phyloP scores from a whole-genome alignment of 2,113 vertebrate species.

The Seriola aureovittata region DNA sequence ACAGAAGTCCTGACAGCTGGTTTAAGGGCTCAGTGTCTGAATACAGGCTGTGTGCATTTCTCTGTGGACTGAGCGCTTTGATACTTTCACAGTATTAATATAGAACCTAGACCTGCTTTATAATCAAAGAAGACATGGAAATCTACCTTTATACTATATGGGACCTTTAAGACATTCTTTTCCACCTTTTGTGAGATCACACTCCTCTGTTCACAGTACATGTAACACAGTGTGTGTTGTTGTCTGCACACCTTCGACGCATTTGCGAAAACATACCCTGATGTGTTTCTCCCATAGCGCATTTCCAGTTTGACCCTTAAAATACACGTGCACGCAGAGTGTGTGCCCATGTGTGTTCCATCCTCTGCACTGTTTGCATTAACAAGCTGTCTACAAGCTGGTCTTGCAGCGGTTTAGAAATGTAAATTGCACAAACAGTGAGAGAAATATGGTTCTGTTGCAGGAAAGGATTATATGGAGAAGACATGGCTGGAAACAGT shows the following conservation, averaged over 20 bases:
- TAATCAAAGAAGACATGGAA: too few species aligned
- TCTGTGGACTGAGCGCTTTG: too few species aligned
- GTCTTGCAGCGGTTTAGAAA: too few species aligned
- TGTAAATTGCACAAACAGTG: background rate
- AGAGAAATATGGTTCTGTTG: background rate
- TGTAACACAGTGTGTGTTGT: background rate
- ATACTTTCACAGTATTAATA: too few species aligned
- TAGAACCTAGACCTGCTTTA: too few species aligned
- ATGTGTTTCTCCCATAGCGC: background rate
- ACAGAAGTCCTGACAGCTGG: too few species aligned
- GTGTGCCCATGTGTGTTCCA: background rate
- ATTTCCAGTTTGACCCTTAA: conserved; percentile 12
- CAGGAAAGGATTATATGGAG: conserved; percentile 3
- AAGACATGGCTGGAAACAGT: background rate
- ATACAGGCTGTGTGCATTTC: too few species aligned
- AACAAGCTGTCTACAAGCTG: background rate
- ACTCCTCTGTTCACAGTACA: background rate
- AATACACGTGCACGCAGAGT: background rate
- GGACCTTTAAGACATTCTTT: background rate
- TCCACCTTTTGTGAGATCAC: background rate
- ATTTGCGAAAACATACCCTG: background rate
- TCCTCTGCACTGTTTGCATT: background rate
- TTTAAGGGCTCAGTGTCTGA: too few species aligned
- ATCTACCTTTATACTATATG: too few species aligned
- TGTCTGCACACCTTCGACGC: too few species aligned